These are phyloP conservation scores for Parascotia fuliginaria DNA, from an alignment of 2,888 invertebrate species.

Conservation along the genomic window DNA sequence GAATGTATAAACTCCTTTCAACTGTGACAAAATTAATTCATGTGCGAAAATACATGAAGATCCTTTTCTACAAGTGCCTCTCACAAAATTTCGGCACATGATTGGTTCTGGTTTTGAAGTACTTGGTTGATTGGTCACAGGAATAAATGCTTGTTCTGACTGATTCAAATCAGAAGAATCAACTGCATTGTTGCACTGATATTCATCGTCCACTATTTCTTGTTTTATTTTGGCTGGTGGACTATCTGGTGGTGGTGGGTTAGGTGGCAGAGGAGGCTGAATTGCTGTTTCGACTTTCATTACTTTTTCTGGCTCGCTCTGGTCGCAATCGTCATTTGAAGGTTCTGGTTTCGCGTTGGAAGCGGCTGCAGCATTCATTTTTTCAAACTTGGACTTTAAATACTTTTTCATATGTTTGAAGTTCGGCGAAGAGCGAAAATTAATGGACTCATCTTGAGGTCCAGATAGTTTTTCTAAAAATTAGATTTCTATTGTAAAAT, in stretches of 20 bases:
- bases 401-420: slow-evolving; percentile 74
- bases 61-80: slow-evolving; percentile 64
- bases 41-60: slow-evolving; percentile 61
- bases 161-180: background rate
- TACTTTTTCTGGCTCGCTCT: background rate
- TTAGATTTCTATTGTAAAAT: no score
- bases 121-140: background rate
- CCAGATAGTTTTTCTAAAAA: slow-evolving; percentile 18
- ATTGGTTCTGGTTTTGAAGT: slow-evolving; percentile 14
- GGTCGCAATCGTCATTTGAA: background rate
- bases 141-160: background rate
- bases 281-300: background rate
- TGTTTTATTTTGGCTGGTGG: slow-evolving; percentile 43
- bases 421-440: slow-evolving; percentile 65
- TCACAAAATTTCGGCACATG: slow-evolving; percentile 66
- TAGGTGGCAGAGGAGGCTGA: slow-evolving; percentile 55
- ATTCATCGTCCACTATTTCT: slow-evolving; percentile 53
- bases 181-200: background rate
- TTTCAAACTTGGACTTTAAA: slow-evolving; percentile 57
- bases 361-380: background rate
- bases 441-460: slow-evolving; percentile 48
- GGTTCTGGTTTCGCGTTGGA: background rate
- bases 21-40: slow-evolving; percentile 57
- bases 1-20: slow-evolving; percentile 64
- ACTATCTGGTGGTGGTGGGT: slow-evolving; percentile 56